Base-by-base conservation (phyloP, 2,888 invertebrate species). In the Psococerastis gibbosa region DNA sequence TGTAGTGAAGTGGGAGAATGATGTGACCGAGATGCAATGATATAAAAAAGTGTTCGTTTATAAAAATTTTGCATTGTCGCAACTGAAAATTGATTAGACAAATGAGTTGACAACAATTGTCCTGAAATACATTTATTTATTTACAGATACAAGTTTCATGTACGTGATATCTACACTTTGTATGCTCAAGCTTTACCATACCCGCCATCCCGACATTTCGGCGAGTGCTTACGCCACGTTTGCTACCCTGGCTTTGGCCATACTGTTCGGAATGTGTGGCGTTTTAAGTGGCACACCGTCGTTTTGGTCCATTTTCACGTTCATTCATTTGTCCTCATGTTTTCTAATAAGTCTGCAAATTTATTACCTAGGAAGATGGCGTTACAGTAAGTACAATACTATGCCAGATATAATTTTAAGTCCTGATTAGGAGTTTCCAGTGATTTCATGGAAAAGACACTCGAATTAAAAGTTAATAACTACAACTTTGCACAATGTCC, bases 101-200 rank as follows among this genome's bases (percentile, higher is more conserved):
- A n/a, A n/a, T n/a, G n/a, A n/a, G n/a, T n/a, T n/a, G n/a, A n/a
- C n/a, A n/a, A n/a, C n/a, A n/a, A n/a, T n/a, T n/a, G n/a, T n/a
- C n/a, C n/a, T n/a, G n/a, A n/a, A n/a, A n/a, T n/a, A n/a, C n/a
- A n/a, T n/a, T n/a, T n/a, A n/a, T n/a, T n/a, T n/a, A n/a, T n/a
- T n/a, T n/a, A n/a, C 66, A 88, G 88, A 89, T 59, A 84, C 88
- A 1, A 82, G 87, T 51, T 88, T 88, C 59, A 91, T 91, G 89
- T 91, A 89, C 60, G 78, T 88, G 51, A 85, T 87, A 54, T 77
- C 85, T 0, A 81, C 84, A 45, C 62, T 91, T 43, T 78, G 78
- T 53, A 83, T 88, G 75, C 69, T 89, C 43, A 85, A 85, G 63
- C 69, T 89, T 51, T 89, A 88, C 60, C 87, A 89, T 62, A 78